Percentiles rank a stretch among this genome's conserved stretches.
These are phyloP conservation scores for Cantharis lateralis DNA, from an alignment of 2,888 invertebrate species.

Conservation along the genomic window DNA sequence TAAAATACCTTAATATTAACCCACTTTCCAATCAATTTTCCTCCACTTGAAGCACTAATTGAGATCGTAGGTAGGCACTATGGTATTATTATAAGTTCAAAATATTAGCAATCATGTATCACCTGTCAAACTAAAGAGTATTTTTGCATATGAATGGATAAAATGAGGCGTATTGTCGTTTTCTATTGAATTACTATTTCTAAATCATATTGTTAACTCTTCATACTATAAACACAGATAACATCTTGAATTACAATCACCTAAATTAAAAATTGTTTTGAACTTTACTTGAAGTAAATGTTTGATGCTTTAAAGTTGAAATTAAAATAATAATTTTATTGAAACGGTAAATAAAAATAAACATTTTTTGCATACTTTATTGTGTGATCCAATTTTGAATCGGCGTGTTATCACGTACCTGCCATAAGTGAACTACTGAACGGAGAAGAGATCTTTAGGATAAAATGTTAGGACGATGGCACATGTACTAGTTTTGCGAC, in stretches of 20 bases:
- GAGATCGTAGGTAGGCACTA: not conserved
- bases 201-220: constrained; percentile 12
- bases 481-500: not conserved
- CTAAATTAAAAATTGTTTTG: not conserved
- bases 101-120: constrained; percentile 30
- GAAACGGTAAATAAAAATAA: not conserved
- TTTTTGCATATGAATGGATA: constrained; percentile 34
- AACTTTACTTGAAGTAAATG: not conserved
- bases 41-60: not conserved
- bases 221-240: constrained; percentile 15
- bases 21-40: not conserved
- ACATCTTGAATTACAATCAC: constrained; percentile 9
- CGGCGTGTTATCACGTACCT: not conserved
- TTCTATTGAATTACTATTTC: constrained; percentile 1
- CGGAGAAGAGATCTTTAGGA: not conserved
- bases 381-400: not conserved
- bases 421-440: not conserved
- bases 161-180: constrained; percentile 19
- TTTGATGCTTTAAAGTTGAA: not conserved
- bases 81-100: constrained; percentile 17
- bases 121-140: constrained; percentile 29
- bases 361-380: not conserved
- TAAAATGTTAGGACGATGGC: not conserved
- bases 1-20: not conserved
- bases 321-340: not conserved